These are phyloP conservation scores for Epinotia demarniana DNA, from an alignment of 2,888 invertebrate genomes.

Conservation along the genomic window DNA sequence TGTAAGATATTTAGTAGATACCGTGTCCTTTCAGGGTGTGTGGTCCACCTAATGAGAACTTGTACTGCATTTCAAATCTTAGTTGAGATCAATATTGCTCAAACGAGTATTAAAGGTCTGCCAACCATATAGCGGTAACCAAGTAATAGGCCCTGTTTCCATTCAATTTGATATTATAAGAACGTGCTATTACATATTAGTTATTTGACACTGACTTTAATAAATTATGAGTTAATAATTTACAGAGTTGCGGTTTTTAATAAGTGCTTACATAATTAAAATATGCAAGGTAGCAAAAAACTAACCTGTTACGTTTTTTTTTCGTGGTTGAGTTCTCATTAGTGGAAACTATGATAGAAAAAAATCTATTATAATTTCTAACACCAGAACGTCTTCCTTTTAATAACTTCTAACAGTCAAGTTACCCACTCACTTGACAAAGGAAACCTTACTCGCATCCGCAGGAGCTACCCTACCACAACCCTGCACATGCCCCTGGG, in stretches of 20 bases:
- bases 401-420: too few species aligned
- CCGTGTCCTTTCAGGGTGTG: neutral
- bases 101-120: conserved; percentile 33
- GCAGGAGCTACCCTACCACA: too few species aligned
- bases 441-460: too few species aligned
- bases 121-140: neutral
- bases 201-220: conserved; percentile 27
- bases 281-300: neutral
- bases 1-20: too few species aligned
- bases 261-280: neutral
- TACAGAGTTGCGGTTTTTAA: conserved; percentile 25
- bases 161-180: conserved; percentile 11
- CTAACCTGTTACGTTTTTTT: neutral
- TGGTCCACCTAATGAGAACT: neutral
- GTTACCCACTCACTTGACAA: too few species aligned
- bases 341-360: too few species aligned
- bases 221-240: conserved; percentile 15
- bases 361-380: too few species aligned
- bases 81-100: conserved; percentile 34
- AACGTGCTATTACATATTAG: neutral
- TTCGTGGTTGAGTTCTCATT: too few species aligned
- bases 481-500: too few species aligned
- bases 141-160: neutral
- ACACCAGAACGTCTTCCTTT: too few species aligned
- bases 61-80: conserved; percentile 10